A percentile compares a stretch with the other conserved stretches of the same genome.
These are phyloP conservation scores for Ornithoptera alexandrae DNA, from an alignment of 2,888 invertebrate genomes.

Conservation along the genomic window DNA sequence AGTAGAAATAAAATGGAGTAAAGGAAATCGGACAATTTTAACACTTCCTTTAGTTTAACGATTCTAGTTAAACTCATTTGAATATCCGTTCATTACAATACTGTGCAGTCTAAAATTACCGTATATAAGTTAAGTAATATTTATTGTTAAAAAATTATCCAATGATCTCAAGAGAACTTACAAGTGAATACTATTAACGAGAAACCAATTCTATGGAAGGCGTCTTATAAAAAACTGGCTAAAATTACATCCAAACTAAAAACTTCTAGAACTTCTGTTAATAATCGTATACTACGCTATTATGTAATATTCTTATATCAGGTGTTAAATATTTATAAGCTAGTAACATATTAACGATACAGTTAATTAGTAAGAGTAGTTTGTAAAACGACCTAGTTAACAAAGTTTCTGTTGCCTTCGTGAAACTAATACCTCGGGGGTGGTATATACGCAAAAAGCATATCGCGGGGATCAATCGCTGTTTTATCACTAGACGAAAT, in stretches of 20 bases:
- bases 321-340: conserved; percentile 7
- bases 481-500: conserved; percentile 69
- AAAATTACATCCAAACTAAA: neutral
- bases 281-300: conserved; percentile 5
- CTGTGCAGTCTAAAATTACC: neutral
- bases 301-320: conserved; percentile 5
- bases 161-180: too few species aligned
- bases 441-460: conserved; percentile 77
- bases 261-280: conserved; percentile 13
- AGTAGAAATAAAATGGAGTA: conserved; percentile 55
- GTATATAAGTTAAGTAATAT: neutral
- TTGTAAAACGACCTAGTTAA: conserved; percentile 43
- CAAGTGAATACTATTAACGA: too few species aligned
- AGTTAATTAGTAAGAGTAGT: conserved; percentile 17
- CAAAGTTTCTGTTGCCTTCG: conserved; percentile 53
- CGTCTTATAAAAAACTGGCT: neutral
- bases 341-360: neutral
- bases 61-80: conserved; percentile 51
- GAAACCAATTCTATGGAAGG: neutral
- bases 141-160: neutral
- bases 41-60: conserved; percentile 50
- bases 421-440: conserved; percentile 52
- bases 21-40: conserved; percentile 54
- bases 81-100: conserved; percentile 33
- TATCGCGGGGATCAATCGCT: conserved; percentile 74